Evolutionary conservation across 2,888 invertebrate genomes (phyloP).

Genomic region (Diploptera punctata): DNA sequence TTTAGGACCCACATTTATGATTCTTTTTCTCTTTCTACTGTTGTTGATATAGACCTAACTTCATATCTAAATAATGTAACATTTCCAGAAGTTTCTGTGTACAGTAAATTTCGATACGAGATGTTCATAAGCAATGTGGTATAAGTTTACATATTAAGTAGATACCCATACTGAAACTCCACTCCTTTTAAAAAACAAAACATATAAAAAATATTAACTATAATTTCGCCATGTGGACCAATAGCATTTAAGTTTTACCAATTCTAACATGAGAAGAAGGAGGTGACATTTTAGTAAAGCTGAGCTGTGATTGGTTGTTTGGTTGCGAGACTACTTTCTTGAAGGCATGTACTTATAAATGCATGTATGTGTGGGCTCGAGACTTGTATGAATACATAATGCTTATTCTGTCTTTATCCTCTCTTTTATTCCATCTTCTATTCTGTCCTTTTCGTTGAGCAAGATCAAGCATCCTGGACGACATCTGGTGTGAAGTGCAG

Average conservation of each 20-base stretch:
- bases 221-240: slow-evolving; percentile 18
- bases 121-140: neutral
- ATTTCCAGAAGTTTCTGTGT: too few species aligned
- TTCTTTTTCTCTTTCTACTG: too few species aligned
- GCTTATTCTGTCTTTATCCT: neutral
- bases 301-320: slow-evolving; percentile 20
- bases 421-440: neutral
- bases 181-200: neutral
- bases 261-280: slow-evolving; percentile 8
- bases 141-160: neutral
- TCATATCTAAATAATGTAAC: too few species aligned
- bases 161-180: neutral
- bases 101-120: too few species aligned
- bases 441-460: neutral
- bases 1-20: too few species aligned
- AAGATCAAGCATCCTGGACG: neutral
- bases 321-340: slow-evolving; percentile 19
- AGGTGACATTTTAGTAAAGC: slow-evolving; percentile 17
- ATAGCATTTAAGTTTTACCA: slow-evolving; percentile 8
- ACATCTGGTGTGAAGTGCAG: slow-evolving; percentile 15
- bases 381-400: slow-evolving; percentile 20
- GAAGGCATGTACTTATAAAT: slow-evolving; percentile 27
- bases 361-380: slow-evolving; percentile 22
- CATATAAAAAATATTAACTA: neutral
- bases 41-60: too few species aligned